Evolutionary conservation across 2,113 vertebrate genomes (phyloP).

Genomic region (Siphamia tubifer): DNA sequence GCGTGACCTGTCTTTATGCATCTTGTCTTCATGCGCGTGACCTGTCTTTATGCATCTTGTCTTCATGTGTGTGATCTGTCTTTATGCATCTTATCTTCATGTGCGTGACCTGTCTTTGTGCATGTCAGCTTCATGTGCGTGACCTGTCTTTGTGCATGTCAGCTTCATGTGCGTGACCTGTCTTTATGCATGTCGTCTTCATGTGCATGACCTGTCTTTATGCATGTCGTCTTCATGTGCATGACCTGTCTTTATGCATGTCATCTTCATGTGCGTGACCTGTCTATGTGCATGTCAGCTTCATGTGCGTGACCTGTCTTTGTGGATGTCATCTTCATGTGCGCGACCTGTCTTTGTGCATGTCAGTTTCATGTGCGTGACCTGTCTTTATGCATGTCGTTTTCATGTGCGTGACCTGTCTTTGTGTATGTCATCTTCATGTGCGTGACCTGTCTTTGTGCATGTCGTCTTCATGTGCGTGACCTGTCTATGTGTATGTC

Average conservation of each 20-base stretch:
- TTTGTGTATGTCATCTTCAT: slow-evolving; percentile 45
- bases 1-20: slow-evolving; percentile 49
- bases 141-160: no score
- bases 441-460: slow-evolving; percentile 53
- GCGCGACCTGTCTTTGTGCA: no score
- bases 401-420: background rate
- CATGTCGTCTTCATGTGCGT: slow-evolving; percentile 13
- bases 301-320: background rate
- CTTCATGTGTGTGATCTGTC: slow-evolving; percentile 52
- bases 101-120: slow-evolving; percentile 10
- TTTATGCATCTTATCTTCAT: slow-evolving; percentile 38
- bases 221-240: no score
- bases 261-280: slow-evolving; percentile 52
- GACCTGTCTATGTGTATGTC: slow-evolving; percentile 45
- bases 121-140: no score
- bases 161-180: slow-evolving; percentile 51
- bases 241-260: no score
- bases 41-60: slow-evolving; percentile 34
- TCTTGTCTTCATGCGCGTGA: background rate
- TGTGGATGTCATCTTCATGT: no score
- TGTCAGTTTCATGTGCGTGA: slow-evolving; percentile 52
- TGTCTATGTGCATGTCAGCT: slow-evolving; percentile 34
- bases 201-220: background rate
- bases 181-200: slow-evolving; percentile 40
- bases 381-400: slow-evolving; percentile 36